Percentiles rank a stretch among this genome's conserved stretches.
These are phyloP conservation scores for Ophion slaviceki DNA, from an alignment of 2,888 invertebrate genomes.

Conservation along the genomic window DNA sequence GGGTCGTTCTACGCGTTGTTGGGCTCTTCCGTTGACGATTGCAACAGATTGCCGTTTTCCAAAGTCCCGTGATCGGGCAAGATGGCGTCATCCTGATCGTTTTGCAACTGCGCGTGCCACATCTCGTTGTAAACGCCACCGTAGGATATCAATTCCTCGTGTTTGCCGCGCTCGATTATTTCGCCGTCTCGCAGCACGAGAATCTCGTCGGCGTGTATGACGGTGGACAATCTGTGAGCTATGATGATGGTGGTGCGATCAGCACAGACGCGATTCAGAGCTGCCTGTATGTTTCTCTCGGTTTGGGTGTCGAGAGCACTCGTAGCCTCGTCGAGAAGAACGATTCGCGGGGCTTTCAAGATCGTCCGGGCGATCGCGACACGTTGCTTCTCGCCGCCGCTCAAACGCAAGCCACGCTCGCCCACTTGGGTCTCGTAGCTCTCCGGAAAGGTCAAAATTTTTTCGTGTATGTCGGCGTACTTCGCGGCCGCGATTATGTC, in stretches of 20 bases:
- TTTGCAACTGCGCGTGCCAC: conserved; percentile 96
- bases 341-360: conserved; percentile 95
- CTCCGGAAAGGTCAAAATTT: conserved; percentile 95
- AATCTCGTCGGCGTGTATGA: conserved; percentile 97
- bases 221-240: conserved; percentile 96
- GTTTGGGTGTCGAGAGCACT: conserved; percentile 98
- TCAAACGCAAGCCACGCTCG: conserved; percentile 96
- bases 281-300: conserved; percentile 89
- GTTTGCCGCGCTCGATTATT: conserved; percentile 95
- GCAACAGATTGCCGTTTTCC: conserved; percentile 32
- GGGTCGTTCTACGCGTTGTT: conserved; percentile 19
- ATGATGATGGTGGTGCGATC: conserved; percentile 97
- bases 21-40: background rate
- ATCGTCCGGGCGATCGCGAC: conserved; percentile 98
- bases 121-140: conserved; percentile 94
- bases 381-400: conserved; percentile 99
- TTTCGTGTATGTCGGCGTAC: conserved; percentile 97
- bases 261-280: conserved; percentile 90
- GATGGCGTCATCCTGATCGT: conserved; percentile 79
- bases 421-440: conserved; percentile 95
- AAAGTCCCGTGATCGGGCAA: background rate
- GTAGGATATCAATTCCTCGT: conserved; percentile 81
- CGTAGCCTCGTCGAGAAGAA: conserved; percentile 97
- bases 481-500: conserved; percentile 95
- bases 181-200: conserved; percentile 95